phyloP scores from a whole-genome alignment of 2,888 invertebrate species.

The Busseola fusca region DNA sequence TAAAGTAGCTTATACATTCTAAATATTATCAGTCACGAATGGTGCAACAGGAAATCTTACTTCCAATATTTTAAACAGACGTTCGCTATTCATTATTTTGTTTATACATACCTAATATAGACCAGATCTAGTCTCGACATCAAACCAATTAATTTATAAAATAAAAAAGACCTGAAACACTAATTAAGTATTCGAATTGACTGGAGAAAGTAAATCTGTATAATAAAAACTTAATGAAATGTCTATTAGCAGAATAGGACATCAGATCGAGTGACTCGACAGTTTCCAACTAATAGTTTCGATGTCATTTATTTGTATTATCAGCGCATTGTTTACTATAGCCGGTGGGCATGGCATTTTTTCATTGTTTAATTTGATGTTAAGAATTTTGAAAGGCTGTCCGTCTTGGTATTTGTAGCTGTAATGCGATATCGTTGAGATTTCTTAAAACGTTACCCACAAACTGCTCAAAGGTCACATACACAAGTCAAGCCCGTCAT shows the following conservation, averaged over 20 bases:
- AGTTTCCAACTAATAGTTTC: slow-evolving; percentile 21
- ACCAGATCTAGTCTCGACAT: slow-evolving; percentile 5
- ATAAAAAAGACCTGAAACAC: slow-evolving; percentile 17
- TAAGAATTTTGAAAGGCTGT: slow-evolving; percentile 19
- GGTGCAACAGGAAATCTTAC: neutral
- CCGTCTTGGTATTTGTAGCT: neutral
- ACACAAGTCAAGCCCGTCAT: neutral
- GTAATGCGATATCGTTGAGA: neutral
- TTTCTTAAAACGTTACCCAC: neutral
- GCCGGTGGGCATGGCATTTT: slow-evolving; percentile 8
- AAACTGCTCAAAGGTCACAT: neutral
- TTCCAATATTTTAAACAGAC: neutral
- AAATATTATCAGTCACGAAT: neutral
- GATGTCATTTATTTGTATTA: slow-evolving; percentile 44
- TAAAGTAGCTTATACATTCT: neutral
- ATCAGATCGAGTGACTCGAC: slow-evolving; percentile 61
- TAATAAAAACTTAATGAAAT: slow-evolving; percentile 63
- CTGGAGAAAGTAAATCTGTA: slow-evolving; percentile 63
- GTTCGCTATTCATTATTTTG: neutral
- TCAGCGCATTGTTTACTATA: slow-evolving; percentile 26
- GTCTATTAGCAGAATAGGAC: slow-evolving; percentile 60
- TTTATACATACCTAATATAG: neutral
- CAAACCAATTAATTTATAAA: slow-evolving; percentile 25
- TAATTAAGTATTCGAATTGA: slow-evolving; percentile 53
- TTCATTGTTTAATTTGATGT: slow-evolving; percentile 26